phyloP scores from a whole-genome alignment of 2,888 invertebrate species.

The Synergus laeviventris region DNA sequence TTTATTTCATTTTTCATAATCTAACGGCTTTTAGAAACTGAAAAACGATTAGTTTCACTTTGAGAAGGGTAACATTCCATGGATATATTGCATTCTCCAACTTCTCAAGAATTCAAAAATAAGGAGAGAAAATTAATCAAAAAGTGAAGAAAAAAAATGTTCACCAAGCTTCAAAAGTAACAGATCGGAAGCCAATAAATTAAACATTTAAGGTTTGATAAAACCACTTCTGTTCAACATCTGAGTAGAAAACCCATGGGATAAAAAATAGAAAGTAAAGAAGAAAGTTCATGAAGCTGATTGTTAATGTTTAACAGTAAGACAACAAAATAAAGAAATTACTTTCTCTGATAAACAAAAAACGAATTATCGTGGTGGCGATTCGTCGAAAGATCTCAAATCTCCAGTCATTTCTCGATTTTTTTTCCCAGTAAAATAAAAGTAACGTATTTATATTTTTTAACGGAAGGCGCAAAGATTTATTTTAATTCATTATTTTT shows the following conservation, averaged over 20 bases:
- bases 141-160: neutral
- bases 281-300: slow-evolving; percentile 11
- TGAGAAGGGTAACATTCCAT: neutral
- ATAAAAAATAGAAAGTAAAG: slow-evolving; percentile 10
- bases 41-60: neutral
- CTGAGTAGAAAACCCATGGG: neutral
- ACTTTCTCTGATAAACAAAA: too few species aligned
- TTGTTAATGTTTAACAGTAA: slow-evolving; percentile 17
- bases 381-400: too few species aligned
- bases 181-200: slow-evolving; percentile 7
- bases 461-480: too few species aligned
- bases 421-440: too few species aligned
- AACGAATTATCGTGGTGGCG: too few species aligned
- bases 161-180: neutral
- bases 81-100: neutral
- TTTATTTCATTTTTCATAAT: neutral
- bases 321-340: slow-evolving; percentile 8
- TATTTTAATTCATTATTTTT: too few species aligned
- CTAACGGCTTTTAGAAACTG: neutral
- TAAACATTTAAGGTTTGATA: slow-evolving; percentile 8
- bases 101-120: neutral
- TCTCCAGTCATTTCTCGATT: too few species aligned
- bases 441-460: too few species aligned
- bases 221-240: slow-evolving; percentile 15
- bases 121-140: too few species aligned